A percentile compares a stretch with the other conserved stretches of the same genome.
Conservation (phyloP, 2,113 vertebrate species). For the Paratilapia polleni region DNA sequence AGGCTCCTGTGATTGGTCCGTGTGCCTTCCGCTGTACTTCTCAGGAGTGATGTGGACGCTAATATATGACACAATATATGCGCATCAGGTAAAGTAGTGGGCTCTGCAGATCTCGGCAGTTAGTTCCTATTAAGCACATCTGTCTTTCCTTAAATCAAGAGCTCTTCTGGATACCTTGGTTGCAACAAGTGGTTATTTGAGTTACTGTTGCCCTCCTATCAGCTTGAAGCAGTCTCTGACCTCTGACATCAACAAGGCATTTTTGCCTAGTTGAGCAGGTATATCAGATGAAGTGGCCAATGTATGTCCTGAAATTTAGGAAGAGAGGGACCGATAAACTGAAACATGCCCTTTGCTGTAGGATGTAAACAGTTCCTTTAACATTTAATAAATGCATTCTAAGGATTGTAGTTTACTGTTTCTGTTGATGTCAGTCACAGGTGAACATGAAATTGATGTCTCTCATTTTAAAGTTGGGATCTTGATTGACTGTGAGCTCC, state of each 20-base stretch:
- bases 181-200: no score
- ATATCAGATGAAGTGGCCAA: neutral
- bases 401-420: no score
- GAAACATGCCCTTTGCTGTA: neutral
- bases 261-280: neutral
- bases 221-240: no score
- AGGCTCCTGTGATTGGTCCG: slow-evolving; percentile 90
- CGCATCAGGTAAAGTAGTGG: slow-evolving; percentile 89
- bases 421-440: neutral
- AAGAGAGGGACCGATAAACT: neutral
- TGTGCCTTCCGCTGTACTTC: slow-evolving; percentile 93
- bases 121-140: neutral
- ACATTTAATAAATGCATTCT: neutral
- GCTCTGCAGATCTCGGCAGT: neutral
- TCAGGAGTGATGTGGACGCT: slow-evolving; percentile 96
- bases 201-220: no score
- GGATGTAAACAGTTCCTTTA: neutral
- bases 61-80: slow-evolving; percentile 96
- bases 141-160: neutral
- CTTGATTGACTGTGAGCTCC: neutral
- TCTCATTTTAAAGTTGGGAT: neutral
- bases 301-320: neutral
- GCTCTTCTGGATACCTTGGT: no score
- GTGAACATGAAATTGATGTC: neutral
- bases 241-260: neutral